A percentile compares a stretch with the other conserved stretches of the same genome.
phyloP scores from a whole-genome alignment of 2,888 invertebrate species.

The Belgica antarctica region DNA sequence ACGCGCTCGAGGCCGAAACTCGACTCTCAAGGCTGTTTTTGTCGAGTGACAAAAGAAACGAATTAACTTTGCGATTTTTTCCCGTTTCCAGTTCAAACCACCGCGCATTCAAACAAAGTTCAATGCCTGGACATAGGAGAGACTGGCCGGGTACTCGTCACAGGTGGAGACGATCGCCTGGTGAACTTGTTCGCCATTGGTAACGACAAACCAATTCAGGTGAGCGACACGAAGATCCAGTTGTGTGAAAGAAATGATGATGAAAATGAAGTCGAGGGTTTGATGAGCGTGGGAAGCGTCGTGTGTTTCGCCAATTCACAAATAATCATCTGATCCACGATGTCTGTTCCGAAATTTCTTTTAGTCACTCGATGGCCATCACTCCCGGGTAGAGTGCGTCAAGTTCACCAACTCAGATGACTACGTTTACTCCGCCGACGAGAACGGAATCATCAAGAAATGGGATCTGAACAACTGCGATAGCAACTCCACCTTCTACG shows the following conservation, averaged over 20 bases:
- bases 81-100: slow-evolving; percentile 52
- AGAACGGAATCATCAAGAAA: slow-evolving; percentile 89
- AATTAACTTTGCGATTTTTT: slow-evolving; percentile 10
- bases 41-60: slow-evolving; percentile 12
- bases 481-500: slow-evolving; percentile 54
- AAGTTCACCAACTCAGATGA: slow-evolving; percentile 93
- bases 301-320: slow-evolving; percentile 35
- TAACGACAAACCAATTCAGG: slow-evolving; percentile 93
- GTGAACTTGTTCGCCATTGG: slow-evolving; percentile 97
- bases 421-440: slow-evolving; percentile 90
- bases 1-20: not conserved
- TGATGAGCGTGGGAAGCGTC: slow-evolving; percentile 38
- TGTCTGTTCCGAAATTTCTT: slow-evolving; percentile 46
- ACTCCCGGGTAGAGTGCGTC: slow-evolving; percentile 91
- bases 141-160: slow-evolving; percentile 55
- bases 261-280: slow-evolving; percentile 1
- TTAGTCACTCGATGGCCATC: slow-evolving; percentile 89
- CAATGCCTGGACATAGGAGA: slow-evolving; percentile 55
- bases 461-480: slow-evolving; percentile 87
- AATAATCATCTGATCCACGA: slow-evolving; percentile 32
- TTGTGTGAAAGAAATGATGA: slow-evolving; percentile 32
- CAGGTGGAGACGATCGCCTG: slow-evolving; percentile 93
- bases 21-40: slow-evolving; percentile 33
- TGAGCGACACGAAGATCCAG: slow-evolving; percentile 50
- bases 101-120: slow-evolving; percentile 54